These are phyloP conservation scores for Cotesia vestalis DNA, from an alignment of 1,140 invertebrate species.

Conservation along the genomic window DNA sequence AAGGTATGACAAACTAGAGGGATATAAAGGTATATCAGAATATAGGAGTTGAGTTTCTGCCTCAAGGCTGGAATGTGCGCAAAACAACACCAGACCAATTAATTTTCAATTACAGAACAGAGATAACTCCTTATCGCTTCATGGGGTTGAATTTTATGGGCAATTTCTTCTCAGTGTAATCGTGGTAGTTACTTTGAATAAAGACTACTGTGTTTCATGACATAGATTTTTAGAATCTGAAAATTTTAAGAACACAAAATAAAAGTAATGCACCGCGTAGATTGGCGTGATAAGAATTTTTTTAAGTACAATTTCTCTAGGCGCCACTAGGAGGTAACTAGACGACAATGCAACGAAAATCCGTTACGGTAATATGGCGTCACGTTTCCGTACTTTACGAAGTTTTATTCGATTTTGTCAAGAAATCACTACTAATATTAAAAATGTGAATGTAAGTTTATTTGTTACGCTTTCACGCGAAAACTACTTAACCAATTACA, in stretches of 20 bases:
- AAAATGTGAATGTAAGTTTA: no score
- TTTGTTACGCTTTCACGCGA: no score
- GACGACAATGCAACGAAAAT: no score
- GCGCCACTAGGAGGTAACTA: no score
- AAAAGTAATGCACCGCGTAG: not conserved
- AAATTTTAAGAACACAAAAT: not conserved
- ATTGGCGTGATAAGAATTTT: not conserved
- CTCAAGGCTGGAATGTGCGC: conserved; percentile 35
- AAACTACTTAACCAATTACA: no score
- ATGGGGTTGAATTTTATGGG: conserved; percentile 51
- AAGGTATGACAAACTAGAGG: not conserved
- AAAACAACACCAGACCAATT: conserved; percentile 45
- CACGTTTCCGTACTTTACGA: no score
- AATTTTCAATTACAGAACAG: conserved; percentile 46
- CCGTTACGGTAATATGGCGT: no score
- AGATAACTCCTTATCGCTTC: conserved; percentile 46
- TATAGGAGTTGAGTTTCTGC: conserved; percentile 22
- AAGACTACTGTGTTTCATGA: not conserved
- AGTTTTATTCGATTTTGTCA: no score
- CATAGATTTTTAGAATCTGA: not conserved
- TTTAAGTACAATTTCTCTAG: not conserved
- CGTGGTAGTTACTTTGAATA: not conserved
- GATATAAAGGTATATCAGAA: not conserved
- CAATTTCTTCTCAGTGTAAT: conserved; percentile 33
- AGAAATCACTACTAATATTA: no score